Evolutionary conservation across 2,888 invertebrate species (phyloP).

Genomic region (Drosophila kambysellisi): DNA sequence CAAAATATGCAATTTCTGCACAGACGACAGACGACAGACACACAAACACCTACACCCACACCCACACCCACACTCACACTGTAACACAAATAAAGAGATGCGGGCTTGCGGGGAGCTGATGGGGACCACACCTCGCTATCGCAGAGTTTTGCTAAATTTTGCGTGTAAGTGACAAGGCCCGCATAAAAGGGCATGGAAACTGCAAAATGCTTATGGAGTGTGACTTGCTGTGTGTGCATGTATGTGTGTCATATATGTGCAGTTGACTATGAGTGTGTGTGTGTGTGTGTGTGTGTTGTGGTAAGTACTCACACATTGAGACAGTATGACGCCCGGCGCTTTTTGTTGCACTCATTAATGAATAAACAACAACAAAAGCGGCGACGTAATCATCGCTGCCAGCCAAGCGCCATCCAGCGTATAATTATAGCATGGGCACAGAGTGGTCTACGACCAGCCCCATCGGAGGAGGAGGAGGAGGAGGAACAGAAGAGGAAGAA

Average conservation of each 20-base stretch:
- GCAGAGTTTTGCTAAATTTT: slow-evolving; percentile 75
- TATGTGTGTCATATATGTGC: slow-evolving; percentile 24
- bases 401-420: slow-evolving; percentile 69
- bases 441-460: slow-evolving; percentile 1
- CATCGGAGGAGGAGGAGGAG: background rate
- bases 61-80: slow-evolving; percentile 4
- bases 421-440: slow-evolving; percentile 63
- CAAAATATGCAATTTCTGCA: slow-evolving; percentile 80
- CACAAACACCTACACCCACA: background rate
- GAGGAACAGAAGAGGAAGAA: slow-evolving; percentile 1
- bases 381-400: slow-evolving; percentile 72
- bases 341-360: slow-evolving; percentile 77
- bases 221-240: slow-evolving; percentile 24
- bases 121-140: slow-evolving; percentile 70
- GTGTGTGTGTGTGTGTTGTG: slow-evolving; percentile 29
- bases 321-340: slow-evolving; percentile 42
- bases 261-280: background rate
- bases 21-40: slow-evolving; percentile 47
- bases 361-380: slow-evolving; percentile 70
- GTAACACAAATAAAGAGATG: slow-evolving; percentile 22
- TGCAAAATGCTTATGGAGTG: slow-evolving; percentile 54
- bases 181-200: slow-evolving; percentile 67
- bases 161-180: slow-evolving; percentile 78
- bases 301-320: slow-evolving; percentile 25
- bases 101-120: slow-evolving; percentile 42